These are phyloP conservation scores for Cheilosia grossa DNA, from an alignment of 2,888 invertebrate species.

Conservation along the genomic window DNA sequence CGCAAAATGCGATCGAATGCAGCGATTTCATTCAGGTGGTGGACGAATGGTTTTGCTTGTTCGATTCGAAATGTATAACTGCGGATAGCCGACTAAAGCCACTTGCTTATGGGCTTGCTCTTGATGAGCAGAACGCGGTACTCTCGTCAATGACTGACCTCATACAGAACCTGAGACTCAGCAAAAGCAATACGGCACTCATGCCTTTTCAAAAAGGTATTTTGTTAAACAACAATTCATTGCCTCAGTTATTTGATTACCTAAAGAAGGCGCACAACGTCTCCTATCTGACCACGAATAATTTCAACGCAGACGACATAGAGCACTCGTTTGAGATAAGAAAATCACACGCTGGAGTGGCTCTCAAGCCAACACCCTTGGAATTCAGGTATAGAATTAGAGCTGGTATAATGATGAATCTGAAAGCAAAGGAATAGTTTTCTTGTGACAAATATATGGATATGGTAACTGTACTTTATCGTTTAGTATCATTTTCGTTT, in stretches of 20 bases:
- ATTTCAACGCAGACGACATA: constrained; percentile 37
- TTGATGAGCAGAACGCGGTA: constrained; percentile 22
- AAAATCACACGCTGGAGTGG: constrained; percentile 23
- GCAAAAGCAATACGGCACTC: neutral
- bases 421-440: neutral
- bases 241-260: constrained; percentile 21
- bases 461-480: neutral
- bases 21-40: constrained; percentile 45
- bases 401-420: constrained; percentile 29
- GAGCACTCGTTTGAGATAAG: constrained; percentile 39
- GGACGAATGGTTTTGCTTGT: constrained; percentile 37
- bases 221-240: constrained; percentile 22
- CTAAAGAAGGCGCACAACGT: neutral
- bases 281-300: constrained; percentile 29
- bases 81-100: too few species aligned
- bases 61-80: constrained; percentile 17
- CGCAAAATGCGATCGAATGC: constrained; percentile 19
- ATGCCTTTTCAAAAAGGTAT: constrained; percentile 19
- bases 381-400: constrained; percentile 34
- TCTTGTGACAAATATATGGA: neutral
- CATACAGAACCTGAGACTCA: neutral
- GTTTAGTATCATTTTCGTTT: neutral
- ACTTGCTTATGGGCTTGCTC: constrained; percentile 15
- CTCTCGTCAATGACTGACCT: constrained; percentile 9
- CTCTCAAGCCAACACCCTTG: constrained; percentile 12